Base-by-base conservation (phyloP, 1,140 invertebrate species). In the Phocides pigmalion region DNA sequence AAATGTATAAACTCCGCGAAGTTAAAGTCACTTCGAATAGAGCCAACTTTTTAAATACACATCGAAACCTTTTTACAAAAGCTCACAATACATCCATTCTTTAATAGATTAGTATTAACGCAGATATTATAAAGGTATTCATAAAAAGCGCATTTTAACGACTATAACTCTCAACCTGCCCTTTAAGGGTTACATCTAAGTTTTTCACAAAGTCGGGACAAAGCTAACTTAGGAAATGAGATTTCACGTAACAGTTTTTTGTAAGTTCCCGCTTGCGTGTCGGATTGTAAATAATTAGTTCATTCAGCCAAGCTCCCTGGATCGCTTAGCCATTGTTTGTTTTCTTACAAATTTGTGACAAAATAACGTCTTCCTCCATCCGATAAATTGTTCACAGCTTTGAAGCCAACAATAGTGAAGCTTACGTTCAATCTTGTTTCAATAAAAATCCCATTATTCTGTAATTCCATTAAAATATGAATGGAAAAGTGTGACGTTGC, bases 251-350 rank as follows among this genome's bases (percentile, higher is more conserved):
- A 76, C 71, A 75, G 70, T 84, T 84, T 84, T 88, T 87, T 82
- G 63, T 66, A 67, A 54, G 70, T 51, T 39, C 42, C 56, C 41
- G 65, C 71, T 81, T 73, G 81, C 86, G 84, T 89, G 81, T 76
- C 86, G 74, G 72, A 89, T 87, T 74, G 82, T 84, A 84, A 86
- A 89, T 89, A 89, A 89, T 87, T 89, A 87, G 79, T 70, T 77
- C 81, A 81, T 81, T 89, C 74, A 79, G 67, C 64, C 81, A 77
- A 75, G 81, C 72, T 79, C 76, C 72, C 79, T 76, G 76, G 74
- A 74, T 68, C 69, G 64, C 47, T 69, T 59, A 62, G 62, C 74
- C 62, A 84, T 85, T 86, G 85, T 88, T 88, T 88, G 76, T 78
- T 88, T 79, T 67, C 64, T 64, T 28, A 47, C 39, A 64, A 78